Conservation (phyloP, 2,797 vertebrate genomes). For the Crenichthys baileyi region DNA sequence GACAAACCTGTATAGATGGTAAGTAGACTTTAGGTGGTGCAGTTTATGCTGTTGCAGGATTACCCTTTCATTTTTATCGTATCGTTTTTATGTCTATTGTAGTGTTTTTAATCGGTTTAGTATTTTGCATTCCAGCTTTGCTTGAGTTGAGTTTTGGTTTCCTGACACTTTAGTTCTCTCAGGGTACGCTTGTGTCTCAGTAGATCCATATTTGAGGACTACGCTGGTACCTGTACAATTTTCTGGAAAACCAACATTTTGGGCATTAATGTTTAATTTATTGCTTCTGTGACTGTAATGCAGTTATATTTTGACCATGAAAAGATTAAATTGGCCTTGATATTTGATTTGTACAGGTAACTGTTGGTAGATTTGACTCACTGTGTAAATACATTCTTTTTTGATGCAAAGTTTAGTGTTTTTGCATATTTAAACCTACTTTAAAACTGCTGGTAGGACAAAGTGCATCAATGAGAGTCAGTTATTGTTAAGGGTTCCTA, state of each 20-base stretch:
- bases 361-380: slow-evolving; percentile 32
- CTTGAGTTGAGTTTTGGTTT: slow-evolving; percentile 37
- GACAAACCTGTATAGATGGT: slow-evolving; percentile 11
- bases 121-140: slow-evolving; percentile 38
- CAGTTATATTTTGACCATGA: slow-evolving; percentile 13
- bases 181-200: slow-evolving; percentile 49
- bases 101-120: slow-evolving; percentile 2
- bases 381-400: slow-evolving; percentile 29
- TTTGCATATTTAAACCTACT: slow-evolving; percentile 3
- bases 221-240: slow-evolving; percentile 44
- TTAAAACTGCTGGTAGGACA: slow-evolving; percentile 1
- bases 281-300: slow-evolving; percentile 36
- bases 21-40: background rate
- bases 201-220: slow-evolving; percentile 17
- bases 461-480: slow-evolving; percentile 17
- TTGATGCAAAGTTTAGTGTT: slow-evolving; percentile 29
- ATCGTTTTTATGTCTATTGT: slow-evolving; percentile 1
- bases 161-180: slow-evolving; percentile 61
- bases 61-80: slow-evolving; percentile 29
- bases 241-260: slow-evolving; percentile 7
- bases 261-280: slow-evolving; percentile 43
- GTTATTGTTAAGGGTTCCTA: slow-evolving; percentile 24
- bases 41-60: slow-evolving; percentile 4
- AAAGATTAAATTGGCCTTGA: slow-evolving; percentile 7
- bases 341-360: slow-evolving; percentile 12